Percentiles rank a stretch among this genome's conserved stretches.
Evolutionary conservation across 2,888 invertebrate species (phyloP).

Genomic region (Hermodice carunculata): DNA sequence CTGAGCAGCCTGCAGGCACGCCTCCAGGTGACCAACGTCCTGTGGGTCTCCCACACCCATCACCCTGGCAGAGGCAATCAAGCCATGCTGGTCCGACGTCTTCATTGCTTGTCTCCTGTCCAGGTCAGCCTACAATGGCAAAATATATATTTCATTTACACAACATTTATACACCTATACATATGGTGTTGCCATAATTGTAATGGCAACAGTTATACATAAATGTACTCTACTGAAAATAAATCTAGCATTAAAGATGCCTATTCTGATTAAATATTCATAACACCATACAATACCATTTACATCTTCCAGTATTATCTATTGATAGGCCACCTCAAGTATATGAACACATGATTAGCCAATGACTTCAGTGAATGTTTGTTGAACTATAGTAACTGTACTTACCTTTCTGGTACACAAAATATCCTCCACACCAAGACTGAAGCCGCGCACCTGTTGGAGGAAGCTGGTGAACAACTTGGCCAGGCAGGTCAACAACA

Average conservation of each 20-base stretch:
- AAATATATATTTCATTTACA: slow-evolving; percentile 1
- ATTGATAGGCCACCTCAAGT: no score
- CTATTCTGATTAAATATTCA: neutral
- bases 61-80: slow-evolving; percentile 78
- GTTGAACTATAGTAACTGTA: neutral
- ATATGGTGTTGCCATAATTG: no score
- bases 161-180: no score
- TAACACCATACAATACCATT: no score
- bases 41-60: slow-evolving; percentile 76
- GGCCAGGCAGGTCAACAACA: slow-evolving; percentile 88
- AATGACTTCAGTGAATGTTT: no score
- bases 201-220: no score
- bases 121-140: slow-evolving; percentile 76
- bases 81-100: slow-evolving; percentile 77
- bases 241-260: neutral
- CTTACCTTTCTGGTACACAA: slow-evolving; percentile 75
- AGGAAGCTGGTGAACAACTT: slow-evolving; percentile 92
- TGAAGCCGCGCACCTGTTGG: slow-evolving; percentile 93
- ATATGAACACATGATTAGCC: no score
- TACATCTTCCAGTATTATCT: no score
- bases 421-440: slow-evolving; percentile 95
- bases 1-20: slow-evolving; percentile 80
- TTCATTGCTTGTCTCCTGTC: slow-evolving; percentile 76
- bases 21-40: slow-evolving; percentile 74
- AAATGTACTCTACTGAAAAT: no score